Evolutionary conservation across 2,113 vertebrate genomes (phyloP).

Genomic region (Sander lucioperca): DNA sequence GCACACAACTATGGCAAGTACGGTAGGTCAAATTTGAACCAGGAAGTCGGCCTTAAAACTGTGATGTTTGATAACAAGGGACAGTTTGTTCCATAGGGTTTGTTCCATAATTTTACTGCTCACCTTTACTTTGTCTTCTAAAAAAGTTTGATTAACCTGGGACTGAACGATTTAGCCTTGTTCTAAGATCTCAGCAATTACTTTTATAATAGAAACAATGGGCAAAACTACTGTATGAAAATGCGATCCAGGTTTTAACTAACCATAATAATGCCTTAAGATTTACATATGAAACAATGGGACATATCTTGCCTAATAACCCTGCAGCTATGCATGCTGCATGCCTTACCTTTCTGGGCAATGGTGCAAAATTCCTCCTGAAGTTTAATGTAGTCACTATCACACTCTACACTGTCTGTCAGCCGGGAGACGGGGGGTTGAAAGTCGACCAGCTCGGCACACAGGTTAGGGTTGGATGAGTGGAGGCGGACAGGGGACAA

Average conservation of each 20-base stretch:
- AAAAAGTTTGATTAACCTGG: too few species aligned
- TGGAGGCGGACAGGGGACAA: constrained; percentile 95
- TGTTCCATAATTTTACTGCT: too few species aligned
- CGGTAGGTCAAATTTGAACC: too few species aligned
- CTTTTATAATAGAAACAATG: background rate
- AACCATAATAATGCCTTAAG: background rate
- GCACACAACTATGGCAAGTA: too few species aligned
- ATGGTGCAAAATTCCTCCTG: constrained; percentile 98
- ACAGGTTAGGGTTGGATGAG: constrained; percentile 98
- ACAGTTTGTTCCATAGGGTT: too few species aligned
- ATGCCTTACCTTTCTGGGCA: constrained; percentile 95
- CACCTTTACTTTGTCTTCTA: too few species aligned
- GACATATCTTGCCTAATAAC: background rate
- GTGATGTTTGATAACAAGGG: too few species aligned
- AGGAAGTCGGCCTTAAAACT: too few species aligned
- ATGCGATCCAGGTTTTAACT: background rate
- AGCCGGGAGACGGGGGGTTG: constrained; percentile 89
- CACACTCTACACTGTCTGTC: constrained; percentile 89
- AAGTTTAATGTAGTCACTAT: constrained; percentile 95
- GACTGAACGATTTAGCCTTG: background rate
- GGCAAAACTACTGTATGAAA: background rate
- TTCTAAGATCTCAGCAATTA: background rate
- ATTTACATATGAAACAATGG: background rate
- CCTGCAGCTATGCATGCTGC: background rate
- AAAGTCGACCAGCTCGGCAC: constrained; percentile 92